Evolutionary conservation across 1,140 invertebrate genomes (phyloP), one percentile per base, ranked within the genome.

Genomic region (Orius insidiosus): DNA sequence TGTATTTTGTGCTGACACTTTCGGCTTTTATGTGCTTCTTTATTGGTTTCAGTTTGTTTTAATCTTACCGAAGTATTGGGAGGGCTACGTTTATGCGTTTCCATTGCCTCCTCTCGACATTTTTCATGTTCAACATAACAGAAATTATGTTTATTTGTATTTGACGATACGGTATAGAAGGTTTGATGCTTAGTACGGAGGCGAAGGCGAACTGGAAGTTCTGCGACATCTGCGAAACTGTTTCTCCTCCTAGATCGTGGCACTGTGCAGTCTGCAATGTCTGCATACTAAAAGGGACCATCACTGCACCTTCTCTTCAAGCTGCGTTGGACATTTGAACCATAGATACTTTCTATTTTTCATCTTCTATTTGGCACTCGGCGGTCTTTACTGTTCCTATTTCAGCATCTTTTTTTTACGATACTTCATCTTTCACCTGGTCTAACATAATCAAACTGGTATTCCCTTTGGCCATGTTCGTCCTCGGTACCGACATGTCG

Each of bases 261-360:
- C 92, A 97, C 61, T 97, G 92, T 57, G 63, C 70, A 38, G 71
- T 66, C 32, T 97, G 93, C 56, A 60, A 74, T 16, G 60, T 59
- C 4, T 97, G 92, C 57, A 79, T 96, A 36, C 59, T 94, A 90
- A 90, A 60, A 69, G 89, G 53, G 90, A 97, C 60, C 92, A 97
- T 63, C 92, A 98, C 59, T 96, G 92, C 59, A 77, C 80, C 32
- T 96, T 95, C 61, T 78, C 82, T n/a, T 80, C 78, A 9, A 84
- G 79, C 58, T 96, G 90, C 63, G 68, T 96, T 14, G 92, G 92
- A 1, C 82, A 90, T 59, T 71, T 72, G 46, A 96, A 96, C 63
- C 79, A 85, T n/a, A 68, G 89, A 55, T 94, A 85, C 60, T 96
- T 93, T 58, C 65, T 87, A 2, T 73, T 78, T 55, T 85, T 90